Evolutionary conservation across 2,797 vertebrate genomes (phyloP).

Genomic region (Erpetoichthys calabaricus): DNA sequence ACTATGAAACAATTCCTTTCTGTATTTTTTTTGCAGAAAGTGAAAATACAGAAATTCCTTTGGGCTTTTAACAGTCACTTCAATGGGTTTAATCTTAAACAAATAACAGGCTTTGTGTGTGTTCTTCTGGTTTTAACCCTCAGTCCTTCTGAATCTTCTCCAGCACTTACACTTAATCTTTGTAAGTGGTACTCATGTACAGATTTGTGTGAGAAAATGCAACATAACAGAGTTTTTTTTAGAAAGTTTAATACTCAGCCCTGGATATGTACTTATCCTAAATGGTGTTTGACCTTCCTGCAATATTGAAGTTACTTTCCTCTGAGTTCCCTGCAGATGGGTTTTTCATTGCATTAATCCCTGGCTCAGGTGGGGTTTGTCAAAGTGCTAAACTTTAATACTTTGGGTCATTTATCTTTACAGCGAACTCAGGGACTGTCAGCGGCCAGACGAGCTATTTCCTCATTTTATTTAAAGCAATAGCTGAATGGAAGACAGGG

Average conservation of each 20-base stretch:
- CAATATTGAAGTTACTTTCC: slow-evolving; percentile 38
- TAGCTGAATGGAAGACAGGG: slow-evolving; percentile 30
- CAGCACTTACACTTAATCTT: too few relatives aligned
- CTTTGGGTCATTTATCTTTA: slow-evolving; percentile 66
- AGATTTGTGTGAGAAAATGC: too few relatives aligned
- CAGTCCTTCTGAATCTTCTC: too few relatives aligned
- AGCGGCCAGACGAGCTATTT: slow-evolving; percentile 71
- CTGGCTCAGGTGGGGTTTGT: slow-evolving; percentile 68
- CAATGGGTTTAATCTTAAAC: too few relatives aligned
- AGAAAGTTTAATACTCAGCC: slow-evolving; percentile 21
- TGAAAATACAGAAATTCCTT: too few relatives aligned
- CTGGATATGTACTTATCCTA: slow-evolving; percentile 45
- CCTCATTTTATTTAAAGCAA: slow-evolving; percentile 57
- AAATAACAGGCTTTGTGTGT: too few relatives aligned
- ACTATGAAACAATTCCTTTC: too few relatives aligned
- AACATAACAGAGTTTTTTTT: slow-evolving; percentile 7
- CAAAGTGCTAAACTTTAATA: slow-evolving; percentile 69
- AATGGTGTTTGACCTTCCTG: slow-evolving; percentile 46
- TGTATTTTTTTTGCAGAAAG: too few relatives aligned
- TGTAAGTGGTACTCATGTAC: too few relatives aligned
- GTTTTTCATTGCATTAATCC: slow-evolving; percentile 57
- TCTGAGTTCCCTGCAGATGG: slow-evolving; percentile 38
- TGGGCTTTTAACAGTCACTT: too few relatives aligned
- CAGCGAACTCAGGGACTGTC: slow-evolving; percentile 55
- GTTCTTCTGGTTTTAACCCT: too few relatives aligned